A percentile compares a stretch with the other conserved stretches of the same genome.
phyloP scores from a whole-genome alignment of 2,888 invertebrate genomes.

The Proisotoma minuta region DNA sequence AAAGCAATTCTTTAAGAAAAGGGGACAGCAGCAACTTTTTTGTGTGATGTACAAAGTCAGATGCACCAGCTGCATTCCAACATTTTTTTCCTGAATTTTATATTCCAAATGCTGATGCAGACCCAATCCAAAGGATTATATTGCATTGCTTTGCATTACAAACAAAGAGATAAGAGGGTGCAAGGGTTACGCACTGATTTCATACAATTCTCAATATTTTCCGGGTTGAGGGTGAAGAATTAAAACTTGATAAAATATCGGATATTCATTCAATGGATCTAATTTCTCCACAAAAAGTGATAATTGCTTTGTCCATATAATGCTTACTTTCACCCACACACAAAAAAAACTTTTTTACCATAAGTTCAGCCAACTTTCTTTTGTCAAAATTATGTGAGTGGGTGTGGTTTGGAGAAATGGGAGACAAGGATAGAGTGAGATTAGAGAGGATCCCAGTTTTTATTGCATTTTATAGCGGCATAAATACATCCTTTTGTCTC shows the following conservation, averaged over 20 bases:
- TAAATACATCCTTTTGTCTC: background rate
- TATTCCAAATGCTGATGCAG: background rate
- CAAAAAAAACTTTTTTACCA: too few species aligned
- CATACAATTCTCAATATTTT: too few species aligned
- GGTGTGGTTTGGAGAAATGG: background rate
- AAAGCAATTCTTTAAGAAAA: background rate
- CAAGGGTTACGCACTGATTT: background rate
- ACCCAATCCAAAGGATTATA: slow-evolving; percentile 1
- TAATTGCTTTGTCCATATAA: too few species aligned
- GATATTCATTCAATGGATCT: too few species aligned
- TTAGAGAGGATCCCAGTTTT: background rate
- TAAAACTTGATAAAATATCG: too few species aligned
- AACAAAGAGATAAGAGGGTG: background rate
- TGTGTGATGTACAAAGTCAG: slow-evolving; percentile 2
- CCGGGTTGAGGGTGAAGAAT: too few species aligned
- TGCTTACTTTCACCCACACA: too few species aligned
- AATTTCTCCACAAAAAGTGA: too few species aligned
- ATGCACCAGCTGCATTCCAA: slow-evolving; percentile 2
- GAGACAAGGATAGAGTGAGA: background rate
- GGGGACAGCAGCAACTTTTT: too few species aligned
- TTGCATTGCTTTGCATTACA: background rate
- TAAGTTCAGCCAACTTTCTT: too few species aligned
- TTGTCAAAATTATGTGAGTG: too few species aligned
- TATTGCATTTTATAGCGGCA: background rate
- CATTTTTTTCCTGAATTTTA: slow-evolving; percentile 1